A percentile compares a stretch with the other conserved stretches of the same genome.
Evolutionary conservation across 35 echinoderm and acorn worm species (phyloP).

Genomic region (Hemicentrotus pulcherrimus): DNA sequence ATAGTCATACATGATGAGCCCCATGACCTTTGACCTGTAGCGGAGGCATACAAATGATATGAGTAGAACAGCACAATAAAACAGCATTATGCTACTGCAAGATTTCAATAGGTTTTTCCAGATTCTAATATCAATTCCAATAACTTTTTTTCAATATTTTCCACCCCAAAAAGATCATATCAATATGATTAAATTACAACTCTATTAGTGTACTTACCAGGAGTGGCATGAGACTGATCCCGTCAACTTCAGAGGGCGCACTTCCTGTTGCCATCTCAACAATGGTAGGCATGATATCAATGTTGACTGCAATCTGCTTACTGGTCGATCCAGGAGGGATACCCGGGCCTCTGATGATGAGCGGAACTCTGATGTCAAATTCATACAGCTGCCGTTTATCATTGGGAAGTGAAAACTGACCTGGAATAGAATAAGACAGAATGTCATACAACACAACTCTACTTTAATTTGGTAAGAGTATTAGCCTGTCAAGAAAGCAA

Average conservation of each 20-base stretch:
- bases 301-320: slow-evolving; percentile 68
- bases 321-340: slow-evolving; percentile 60
- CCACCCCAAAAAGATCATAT: too few species aligned
- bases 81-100: too few species aligned
- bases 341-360: slow-evolving; percentile 86
- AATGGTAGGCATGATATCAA: slow-evolving; percentile 96
- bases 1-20: too few species aligned
- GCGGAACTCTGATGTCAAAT: slow-evolving; percentile 95
- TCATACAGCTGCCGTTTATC: slow-evolving; percentile 98
- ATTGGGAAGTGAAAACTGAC: slow-evolving; percentile 94
- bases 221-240: slow-evolving; percentile 76
- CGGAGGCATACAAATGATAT: too few species aligned
- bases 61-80: too few species aligned
- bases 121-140: too few species aligned
- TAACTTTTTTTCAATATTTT: too few species aligned
- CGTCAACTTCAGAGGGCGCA: slow-evolving; percentile 82
- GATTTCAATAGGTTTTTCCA: too few species aligned
- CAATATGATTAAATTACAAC: neutral
- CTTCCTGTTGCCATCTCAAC: slow-evolving; percentile 69
- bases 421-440: slow-evolving; percentile 49
- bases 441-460: neutral
- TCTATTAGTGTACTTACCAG: slow-evolving; percentile 62
- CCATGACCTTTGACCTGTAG: too few species aligned
- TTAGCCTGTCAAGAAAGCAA: too few species aligned
- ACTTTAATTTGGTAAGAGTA: too few species aligned